Percentiles rank a stretch among this genome's conserved stretches.
These are phyloP conservation scores for Julus scanicus DNA, from an alignment of 2,888 invertebrate genomes.

Conservation along the genomic window DNA sequence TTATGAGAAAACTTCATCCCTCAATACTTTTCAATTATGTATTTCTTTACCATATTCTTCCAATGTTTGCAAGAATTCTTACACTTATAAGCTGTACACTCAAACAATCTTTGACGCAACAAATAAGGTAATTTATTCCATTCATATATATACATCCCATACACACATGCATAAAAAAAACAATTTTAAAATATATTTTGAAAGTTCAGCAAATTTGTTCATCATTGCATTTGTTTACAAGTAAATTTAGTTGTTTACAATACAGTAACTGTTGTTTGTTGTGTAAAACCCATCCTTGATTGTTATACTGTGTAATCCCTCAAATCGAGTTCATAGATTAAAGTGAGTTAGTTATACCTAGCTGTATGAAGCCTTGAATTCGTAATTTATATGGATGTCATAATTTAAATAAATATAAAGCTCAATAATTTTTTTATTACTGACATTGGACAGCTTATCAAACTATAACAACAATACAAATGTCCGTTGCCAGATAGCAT, in stretches of 20 bases:
- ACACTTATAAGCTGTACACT: too few relatives aligned
- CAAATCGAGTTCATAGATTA: slow-evolving; percentile 36
- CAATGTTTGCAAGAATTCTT: too few relatives aligned
- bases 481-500: neutral
- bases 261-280: neutral
- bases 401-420: neutral
- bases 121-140: too few relatives aligned
- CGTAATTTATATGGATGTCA: neutral
- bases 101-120: too few relatives aligned
- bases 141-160: too few relatives aligned
- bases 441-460: neutral
- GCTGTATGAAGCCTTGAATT: neutral
- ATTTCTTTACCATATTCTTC: too few relatives aligned
- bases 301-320: neutral
- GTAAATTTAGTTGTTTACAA: neutral
- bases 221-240: neutral
- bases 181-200: too few relatives aligned
- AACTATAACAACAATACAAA: neutral
- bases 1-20: too few relatives aligned
- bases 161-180: too few relatives aligned
- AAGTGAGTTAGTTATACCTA: neutral
- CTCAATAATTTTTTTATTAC: neutral
- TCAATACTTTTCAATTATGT: too few relatives aligned
- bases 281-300: too few relatives aligned
- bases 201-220: too few relatives aligned